These are phyloP conservation scores for Gallinago media DNA, from an alignment of 2,113 vertebrate species.

Conservation along the genomic window DNA sequence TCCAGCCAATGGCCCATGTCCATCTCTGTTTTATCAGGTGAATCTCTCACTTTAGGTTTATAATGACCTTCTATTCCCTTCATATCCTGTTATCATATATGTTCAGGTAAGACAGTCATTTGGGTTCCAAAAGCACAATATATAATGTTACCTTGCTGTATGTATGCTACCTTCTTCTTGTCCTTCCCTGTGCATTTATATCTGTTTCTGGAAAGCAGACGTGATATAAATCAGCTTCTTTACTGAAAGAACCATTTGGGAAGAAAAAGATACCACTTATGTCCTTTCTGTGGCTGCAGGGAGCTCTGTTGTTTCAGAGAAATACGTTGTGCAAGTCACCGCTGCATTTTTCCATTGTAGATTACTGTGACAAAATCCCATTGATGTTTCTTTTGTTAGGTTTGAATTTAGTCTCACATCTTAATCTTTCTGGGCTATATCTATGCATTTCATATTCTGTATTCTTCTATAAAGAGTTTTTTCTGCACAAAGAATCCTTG, in stretches of 20 bases:
- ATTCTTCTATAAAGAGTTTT: not conserved
- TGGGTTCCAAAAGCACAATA: rapidly evolving
- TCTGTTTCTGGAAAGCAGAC: not conserved
- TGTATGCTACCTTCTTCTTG: not conserved
- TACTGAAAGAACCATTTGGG: not conserved
- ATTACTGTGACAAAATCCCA: not conserved
- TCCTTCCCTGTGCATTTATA: not conserved
- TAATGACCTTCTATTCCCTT: not conserved
- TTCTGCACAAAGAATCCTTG: not conserved
- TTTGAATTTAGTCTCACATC: not conserved
- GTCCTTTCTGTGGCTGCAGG: not conserved
- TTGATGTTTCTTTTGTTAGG: not conserved
- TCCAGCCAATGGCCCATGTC: not conserved
- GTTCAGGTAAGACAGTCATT: not conserved
- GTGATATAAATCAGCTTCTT: not conserved
- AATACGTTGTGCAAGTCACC: not conserved
- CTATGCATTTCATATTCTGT: not conserved
- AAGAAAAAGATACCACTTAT: not conserved
- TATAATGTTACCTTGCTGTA: not conserved
- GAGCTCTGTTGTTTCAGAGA: not conserved
- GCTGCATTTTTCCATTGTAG: not conserved
- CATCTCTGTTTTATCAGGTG: not conserved
- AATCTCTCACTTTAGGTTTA: not conserved
- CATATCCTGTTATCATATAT: not conserved
- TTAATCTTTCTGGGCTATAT: not conserved